Base-by-base conservation (phyloP, 2,113 vertebrate genomes). In the Amblyornis subalaris region DNA sequence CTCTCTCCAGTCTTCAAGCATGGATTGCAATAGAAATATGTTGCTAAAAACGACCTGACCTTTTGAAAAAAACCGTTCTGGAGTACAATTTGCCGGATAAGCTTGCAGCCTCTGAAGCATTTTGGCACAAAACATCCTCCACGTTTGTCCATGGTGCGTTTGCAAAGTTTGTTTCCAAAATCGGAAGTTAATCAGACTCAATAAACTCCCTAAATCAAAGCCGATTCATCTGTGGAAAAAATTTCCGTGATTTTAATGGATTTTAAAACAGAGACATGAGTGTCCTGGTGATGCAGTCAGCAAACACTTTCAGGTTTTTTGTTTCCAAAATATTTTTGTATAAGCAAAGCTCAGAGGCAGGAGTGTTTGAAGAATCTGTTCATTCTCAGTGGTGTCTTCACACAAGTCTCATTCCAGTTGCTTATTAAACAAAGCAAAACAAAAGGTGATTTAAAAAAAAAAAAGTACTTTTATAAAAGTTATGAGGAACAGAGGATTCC, bases 311-410 rank as follows among this genome's bases (percentile, higher is more conserved):
- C 86, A 82, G 44, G 64, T 74, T 94, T 94, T 92, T 84, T 92
- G 60, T 94, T 97, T 95, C 76, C 81, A 81, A 77, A 90, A 38
- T 61, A 65, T 58, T 96, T 95, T 93, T 95, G 61, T 64, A 60
- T 75, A 89, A 96, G 83, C 60, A 73, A 93, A 95, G 88, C 94
- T 94, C 53, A 83, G 88, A 89, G 77, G 74, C 71, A 73, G 78
- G 66, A 79, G 53, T 12, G 2, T 91, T 93, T 96, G 78, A 95
- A 95, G 70, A 95, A 88, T 83, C 79, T 82, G 76, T 70, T 96
- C 93, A 48, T 95, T 93, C 82, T 94, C 90, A 94, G 25, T 77
- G 35, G 72, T 96, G 69, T 95, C 94, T 97, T 96, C 94, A 93
- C 65, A 79, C 62, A 91, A 42, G 73, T 90, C 67, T 94, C 57